Evolutionary conservation across 2,113 vertebrate species (phyloP).

Genomic region (Festucalex cinctus): DNA sequence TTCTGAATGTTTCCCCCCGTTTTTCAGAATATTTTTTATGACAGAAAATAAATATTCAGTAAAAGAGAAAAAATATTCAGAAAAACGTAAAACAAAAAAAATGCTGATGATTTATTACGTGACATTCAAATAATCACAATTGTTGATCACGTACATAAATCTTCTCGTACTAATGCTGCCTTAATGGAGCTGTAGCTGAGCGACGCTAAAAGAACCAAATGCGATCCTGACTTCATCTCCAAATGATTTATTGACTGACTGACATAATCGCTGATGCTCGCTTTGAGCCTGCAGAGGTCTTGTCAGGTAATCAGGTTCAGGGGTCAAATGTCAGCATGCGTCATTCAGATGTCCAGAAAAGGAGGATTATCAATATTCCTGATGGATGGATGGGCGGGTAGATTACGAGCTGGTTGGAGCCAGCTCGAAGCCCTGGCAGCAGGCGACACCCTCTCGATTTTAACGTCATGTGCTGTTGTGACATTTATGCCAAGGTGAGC

Average conservation of each 20-base stretch:
- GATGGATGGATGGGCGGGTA: slow-evolving; percentile 24
- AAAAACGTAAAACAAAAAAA: too few species aligned
- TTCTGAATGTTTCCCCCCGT: too few species aligned
- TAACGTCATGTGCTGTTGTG: slow-evolving; percentile 33
- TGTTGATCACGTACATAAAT: slow-evolving; percentile 54
- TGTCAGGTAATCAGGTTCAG: slow-evolving; percentile 25
- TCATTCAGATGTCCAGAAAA: slow-evolving; percentile 25
- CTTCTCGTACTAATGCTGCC: slow-evolving; percentile 27
- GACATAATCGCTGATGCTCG: slow-evolving; percentile 2
- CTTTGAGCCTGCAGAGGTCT: slow-evolving; percentile 13
- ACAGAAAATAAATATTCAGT: too few species aligned
- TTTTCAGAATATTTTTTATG: too few species aligned
- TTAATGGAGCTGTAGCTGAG: slow-evolving; percentile 20
- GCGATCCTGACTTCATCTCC: slow-evolving; percentile 19
- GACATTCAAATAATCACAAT: slow-evolving; percentile 64
- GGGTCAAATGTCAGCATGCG: slow-evolving; percentile 22
- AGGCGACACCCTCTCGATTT: slow-evolving; percentile 17
- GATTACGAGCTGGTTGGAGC: slow-evolving; percentile 15
- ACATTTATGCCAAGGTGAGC: slow-evolving; percentile 28
- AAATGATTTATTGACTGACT: slow-evolving; percentile 37
- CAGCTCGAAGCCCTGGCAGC: slow-evolving; percentile 2
- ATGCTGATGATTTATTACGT: slow-evolving; percentile 65
- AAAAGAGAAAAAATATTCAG: too few species aligned
- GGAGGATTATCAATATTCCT: slow-evolving; percentile 22
- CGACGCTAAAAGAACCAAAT: slow-evolving; percentile 29